Percentiles rank a stretch among this genome's conserved stretches.
Conservation (phyloP, 2,888 invertebrate species). For the Eilema griseolum region DNA sequence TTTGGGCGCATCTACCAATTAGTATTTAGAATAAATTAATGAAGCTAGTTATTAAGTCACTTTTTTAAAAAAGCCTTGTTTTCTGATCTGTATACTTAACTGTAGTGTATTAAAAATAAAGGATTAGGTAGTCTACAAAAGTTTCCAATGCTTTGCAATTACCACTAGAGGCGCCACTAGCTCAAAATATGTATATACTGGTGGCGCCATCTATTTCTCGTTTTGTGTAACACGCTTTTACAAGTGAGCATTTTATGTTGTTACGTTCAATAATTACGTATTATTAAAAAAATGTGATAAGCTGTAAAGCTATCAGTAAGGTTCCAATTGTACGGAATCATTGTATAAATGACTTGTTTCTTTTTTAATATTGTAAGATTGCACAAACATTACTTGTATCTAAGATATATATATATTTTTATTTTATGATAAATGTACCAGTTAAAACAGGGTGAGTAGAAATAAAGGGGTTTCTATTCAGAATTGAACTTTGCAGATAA, state of each 20-base stretch:
- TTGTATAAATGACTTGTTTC: background rate
- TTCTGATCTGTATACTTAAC: background rate
- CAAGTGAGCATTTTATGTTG: background rate
- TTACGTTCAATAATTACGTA: background rate
- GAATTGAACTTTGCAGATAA: background rate
- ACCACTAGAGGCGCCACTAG: slow-evolving; percentile 5
- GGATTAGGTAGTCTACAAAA: background rate
- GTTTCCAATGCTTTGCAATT: background rate
- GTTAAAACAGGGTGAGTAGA: background rate
- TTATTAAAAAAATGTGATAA: slow-evolving; percentile 1
- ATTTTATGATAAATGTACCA: background rate
- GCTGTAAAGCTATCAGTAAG: background rate
- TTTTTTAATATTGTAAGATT: background rate
- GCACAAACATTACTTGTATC: slow-evolving; percentile 8
- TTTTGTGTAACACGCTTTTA: background rate
- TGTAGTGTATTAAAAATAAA: background rate
- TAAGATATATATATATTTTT: background rate
- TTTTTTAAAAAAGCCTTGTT: background rate
- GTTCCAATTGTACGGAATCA: slow-evolving; percentile 1
- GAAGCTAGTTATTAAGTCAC: background rate
- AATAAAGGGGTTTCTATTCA: too few relatives aligned
- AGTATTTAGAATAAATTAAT: background rate
- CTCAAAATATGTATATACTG: background rate
- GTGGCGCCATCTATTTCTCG: background rate
- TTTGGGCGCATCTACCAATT: background rate